Evolutionary conservation across 1,140 invertebrate genomes (phyloP).

Genomic region (Ylistrum balloti): DNA sequence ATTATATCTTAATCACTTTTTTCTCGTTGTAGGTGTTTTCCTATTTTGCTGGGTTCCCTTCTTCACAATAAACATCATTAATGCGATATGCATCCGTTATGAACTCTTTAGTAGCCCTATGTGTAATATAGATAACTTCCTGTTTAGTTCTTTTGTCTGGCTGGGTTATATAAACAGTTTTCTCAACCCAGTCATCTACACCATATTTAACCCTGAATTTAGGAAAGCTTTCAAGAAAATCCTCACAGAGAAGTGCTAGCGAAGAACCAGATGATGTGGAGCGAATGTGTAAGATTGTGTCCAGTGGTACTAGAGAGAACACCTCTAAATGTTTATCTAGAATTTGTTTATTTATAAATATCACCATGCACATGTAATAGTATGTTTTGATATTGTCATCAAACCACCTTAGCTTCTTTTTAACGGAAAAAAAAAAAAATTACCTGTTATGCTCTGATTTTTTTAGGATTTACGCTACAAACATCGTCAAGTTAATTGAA

Average conservation of each 20-base stretch:
- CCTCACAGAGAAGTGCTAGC: constrained; percentile 83
- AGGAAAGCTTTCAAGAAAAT: constrained; percentile 99
- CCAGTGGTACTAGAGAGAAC: not conserved
- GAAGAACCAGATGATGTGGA: not conserved
- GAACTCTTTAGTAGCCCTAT: constrained; percentile 72
- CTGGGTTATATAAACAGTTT: constrained; percentile 99
- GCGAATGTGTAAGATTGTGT: not conserved
- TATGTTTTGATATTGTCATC: not conserved
- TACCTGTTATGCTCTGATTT: too few species aligned
- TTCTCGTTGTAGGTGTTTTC: constrained; percentile 90
- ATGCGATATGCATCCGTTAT: constrained; percentile 92
- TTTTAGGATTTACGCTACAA: too few species aligned
- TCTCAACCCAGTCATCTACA: constrained; percentile 99
- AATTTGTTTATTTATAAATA: not conserved
- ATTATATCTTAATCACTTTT: too few species aligned
- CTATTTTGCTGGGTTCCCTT: constrained; percentile 99
- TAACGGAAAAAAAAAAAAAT: not conserved
- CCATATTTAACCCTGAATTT: constrained; percentile 99
- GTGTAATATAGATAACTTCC: constrained; percentile 76
- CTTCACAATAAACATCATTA: constrained; percentile 97
- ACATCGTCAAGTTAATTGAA: too few species aligned
- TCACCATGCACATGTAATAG: not conserved
- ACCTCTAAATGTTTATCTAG: not conserved
- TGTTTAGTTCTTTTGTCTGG: constrained; percentile 95
- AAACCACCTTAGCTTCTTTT: not conserved